Base-by-base conservation (phyloP, 2,797 vertebrate genomes). In the Sebastes minor region DNA sequence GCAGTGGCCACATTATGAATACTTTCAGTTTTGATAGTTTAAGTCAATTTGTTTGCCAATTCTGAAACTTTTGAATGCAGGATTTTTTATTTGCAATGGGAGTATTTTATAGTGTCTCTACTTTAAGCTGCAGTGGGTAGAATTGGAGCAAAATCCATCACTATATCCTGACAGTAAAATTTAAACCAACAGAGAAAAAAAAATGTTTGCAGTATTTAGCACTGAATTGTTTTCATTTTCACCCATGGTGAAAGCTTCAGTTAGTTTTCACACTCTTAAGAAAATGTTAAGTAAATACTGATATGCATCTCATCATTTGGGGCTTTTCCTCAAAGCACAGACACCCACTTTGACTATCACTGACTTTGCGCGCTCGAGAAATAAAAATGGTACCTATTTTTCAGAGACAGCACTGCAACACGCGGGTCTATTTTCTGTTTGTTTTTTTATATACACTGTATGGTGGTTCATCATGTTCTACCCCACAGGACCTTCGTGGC, bases 401-500 rank as follows among this genome's bases (percentile, higher is more conserved):
- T 22, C 52, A 23, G 53, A 59, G 25, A 59, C 27, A 28, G 27
- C 57, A 28, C 13, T 32, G 9, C 46, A 28, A 20, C 27, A 20
- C 10, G 13, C 4, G 18, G 12, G 32, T 42, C 22, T 42, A 42
- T 42, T 42, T 56, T n/a, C 2, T 9, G 1, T 10, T 32, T 52
- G 23, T 18, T 11, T 42, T 35, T 35, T 2, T 13, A 5, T 38
- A 42, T 27, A 25, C 0, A 42, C 38, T 16, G 38, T 16, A 1
- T 8, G 7, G 1, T 46, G 16, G 4, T 25, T 68, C 6, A 25
- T 55, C 4, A 8, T 27, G 2, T 71, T 63, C 28, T 35, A 8
- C 64, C 4, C 25, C 13, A 49, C 81, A 96, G 95, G 84, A 62
- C 81, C 25, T 83, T 91, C 78, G 1, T 94, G 16, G 74, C 87